A percentile compares a stretch with the other conserved stretches of the same genome.
phyloP scores from a whole-genome alignment of 2,113 vertebrate species.

The Calidris pugnax region DNA sequence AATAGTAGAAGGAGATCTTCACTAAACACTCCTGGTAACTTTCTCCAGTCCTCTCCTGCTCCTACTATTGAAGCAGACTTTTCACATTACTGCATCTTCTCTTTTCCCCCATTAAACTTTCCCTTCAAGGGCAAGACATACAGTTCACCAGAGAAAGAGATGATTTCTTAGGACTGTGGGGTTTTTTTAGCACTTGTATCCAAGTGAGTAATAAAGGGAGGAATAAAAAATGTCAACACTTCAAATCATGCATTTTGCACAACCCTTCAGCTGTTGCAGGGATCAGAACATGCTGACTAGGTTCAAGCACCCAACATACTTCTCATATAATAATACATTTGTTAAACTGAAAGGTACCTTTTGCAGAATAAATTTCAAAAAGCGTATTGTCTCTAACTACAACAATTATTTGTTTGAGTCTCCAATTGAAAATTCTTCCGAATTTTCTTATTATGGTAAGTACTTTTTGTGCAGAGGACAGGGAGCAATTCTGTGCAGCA shows the following conservation, averaged over 20 bases:
- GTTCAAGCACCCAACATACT: not conserved
- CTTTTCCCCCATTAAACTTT: not conserved
- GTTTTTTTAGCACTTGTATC: not conserved
- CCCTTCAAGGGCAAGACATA: not conserved
- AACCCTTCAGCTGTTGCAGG: not conserved
- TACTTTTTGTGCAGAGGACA: not conserved
- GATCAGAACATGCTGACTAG: not conserved
- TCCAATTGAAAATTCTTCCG: not conserved
- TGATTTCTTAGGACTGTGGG: not conserved
- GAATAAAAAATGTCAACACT: not conserved
- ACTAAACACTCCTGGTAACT: not conserved
- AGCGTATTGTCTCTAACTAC: not conserved
- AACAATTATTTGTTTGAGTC: not conserved
- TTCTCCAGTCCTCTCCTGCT: not conserved
- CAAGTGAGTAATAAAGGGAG: not conserved
- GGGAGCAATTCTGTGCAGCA: not conserved
- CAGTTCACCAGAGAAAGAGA: not conserved
- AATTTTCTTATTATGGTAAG: not conserved
- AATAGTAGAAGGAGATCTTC: not conserved
- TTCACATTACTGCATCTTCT: not conserved
- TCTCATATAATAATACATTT: not conserved
- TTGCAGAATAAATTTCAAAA: not conserved
- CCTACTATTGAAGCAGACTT: not conserved
- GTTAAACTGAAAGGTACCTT: not conserved
- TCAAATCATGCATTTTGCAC: not conserved